Percentiles rank a stretch among this genome's conserved stretches.
Evolutionary conservation across 2,113 vertebrate genomes (phyloP).

Genomic region (Brachyhypopomus occidentalis): DNA sequence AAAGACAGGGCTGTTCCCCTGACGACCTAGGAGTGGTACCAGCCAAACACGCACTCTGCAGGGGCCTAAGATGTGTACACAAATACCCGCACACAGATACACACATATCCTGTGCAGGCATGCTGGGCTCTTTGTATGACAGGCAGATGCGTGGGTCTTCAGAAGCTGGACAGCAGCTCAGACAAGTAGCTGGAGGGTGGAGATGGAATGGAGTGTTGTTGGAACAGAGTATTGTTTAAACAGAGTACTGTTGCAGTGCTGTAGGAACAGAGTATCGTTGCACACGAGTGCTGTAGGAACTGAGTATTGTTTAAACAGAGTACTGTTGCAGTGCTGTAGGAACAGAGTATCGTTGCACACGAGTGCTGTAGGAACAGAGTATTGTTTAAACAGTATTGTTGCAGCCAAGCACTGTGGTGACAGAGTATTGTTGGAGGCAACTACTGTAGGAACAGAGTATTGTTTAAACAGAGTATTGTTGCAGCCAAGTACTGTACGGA

Average conservation of each 20-base stretch:
- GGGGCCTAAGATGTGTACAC: neutral
- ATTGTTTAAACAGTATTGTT: no score
- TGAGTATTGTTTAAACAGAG: no score
- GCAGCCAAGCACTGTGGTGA: no score
- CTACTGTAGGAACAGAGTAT: neutral
- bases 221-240: no score
- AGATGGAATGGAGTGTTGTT: constrained; percentile 24
- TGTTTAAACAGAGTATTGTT: no score
- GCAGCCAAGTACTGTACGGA: no score
- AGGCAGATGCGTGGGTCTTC: constrained; percentile 38
- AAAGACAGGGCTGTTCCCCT: neutral
- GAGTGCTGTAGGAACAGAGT: neutral
- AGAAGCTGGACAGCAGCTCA: constrained; percentile 36
- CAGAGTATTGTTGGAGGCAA: no score
- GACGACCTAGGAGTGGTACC: neutral
- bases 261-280: no score
- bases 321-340: no score
- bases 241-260: no score
- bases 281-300: neutral
- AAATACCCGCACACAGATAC: neutral
- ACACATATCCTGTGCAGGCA: constrained; percentile 7
- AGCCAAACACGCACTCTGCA: neutral
- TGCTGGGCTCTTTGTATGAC: constrained; percentile 26
- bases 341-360: no score
- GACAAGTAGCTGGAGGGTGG: constrained; percentile 20